These are phyloP conservation scores for Egretta garzetta DNA, from an alignment of 2,113 vertebrate genomes.

Conservation along the genomic window DNA sequence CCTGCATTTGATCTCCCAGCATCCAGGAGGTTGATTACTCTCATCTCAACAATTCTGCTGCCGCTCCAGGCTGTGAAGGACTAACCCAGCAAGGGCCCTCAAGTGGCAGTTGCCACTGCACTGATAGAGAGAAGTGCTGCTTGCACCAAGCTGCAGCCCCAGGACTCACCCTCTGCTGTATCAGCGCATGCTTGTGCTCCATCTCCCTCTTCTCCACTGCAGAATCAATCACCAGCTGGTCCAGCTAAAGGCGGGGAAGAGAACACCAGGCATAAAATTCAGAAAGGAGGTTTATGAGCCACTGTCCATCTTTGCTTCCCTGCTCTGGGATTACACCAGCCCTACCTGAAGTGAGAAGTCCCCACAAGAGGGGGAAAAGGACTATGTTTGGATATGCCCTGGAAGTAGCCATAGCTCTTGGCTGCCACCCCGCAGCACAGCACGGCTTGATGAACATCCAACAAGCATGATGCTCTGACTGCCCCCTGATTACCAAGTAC, in stretches of 20 bases:
- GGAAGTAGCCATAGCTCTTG: neutral
- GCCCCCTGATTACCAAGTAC: neutral
- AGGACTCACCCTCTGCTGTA: conserved; percentile 91
- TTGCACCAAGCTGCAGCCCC: neutral
- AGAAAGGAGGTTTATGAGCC: neutral
- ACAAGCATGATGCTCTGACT: neutral
- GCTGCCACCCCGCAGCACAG: neutral
- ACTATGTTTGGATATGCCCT: neutral
- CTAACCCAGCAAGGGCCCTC: neutral
- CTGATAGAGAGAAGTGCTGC: neutral
- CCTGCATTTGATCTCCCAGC: neutral
- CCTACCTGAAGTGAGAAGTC: rapidly evolving
- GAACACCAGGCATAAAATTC: neutral
- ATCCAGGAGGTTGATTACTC: neutral
- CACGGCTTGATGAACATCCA: neutral
- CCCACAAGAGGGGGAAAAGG: neutral
- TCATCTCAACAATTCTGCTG: neutral
- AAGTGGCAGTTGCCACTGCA: neutral
- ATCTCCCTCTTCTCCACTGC: conserved; percentile 97
- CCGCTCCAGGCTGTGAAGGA: neutral
- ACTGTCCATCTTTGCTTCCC: neutral
- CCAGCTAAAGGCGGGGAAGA: conserved; percentile 77
- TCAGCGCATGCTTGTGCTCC: conserved; percentile 94
- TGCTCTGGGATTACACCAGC: neutral
- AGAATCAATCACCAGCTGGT: conserved; percentile 96